Base-by-base conservation (phyloP, 92 coral and sea anemone genomes). In the Zoanthus sansibaricus region DNA sequence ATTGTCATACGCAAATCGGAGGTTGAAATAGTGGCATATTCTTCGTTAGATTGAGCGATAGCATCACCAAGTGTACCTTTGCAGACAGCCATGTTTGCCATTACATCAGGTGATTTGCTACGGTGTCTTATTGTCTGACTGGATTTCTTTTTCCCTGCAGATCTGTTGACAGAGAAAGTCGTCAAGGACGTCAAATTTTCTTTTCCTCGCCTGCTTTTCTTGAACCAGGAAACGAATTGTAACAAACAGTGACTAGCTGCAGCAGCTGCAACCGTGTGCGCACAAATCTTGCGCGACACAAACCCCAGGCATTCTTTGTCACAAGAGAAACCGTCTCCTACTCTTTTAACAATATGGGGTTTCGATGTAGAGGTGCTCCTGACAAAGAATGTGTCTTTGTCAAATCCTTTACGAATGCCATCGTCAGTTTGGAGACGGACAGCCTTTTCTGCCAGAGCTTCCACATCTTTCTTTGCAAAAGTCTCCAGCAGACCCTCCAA, bases 231-330 rank as follows among this genome's bases (percentile, higher is more conserved):
- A 54, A 83, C 31, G 70, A 71, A 88, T 21, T 75, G 21, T 56
- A 13, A 10, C 16, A 82, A 55, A 0, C 71, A n/a, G 46, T 73
- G 56, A 18, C 32, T 18, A 42, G 6, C 2, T 20, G 42, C 18
- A 54, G 93, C 90, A 2, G 59, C 90, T 18, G 90, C 86, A 2
- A 86, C 42, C 1, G 72, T 68, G 71, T 86, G 90, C 1, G 87
- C 69, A 55, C 92, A 89, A 13, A 84, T 64, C 42, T 89, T 89
- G 3, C 90, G 45, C 13, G 90, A 62, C 51, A 47, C 64, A 67
- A 78, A 90, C 14, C 93, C 90, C 37, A 90, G 79, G 66, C 87
- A 86, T 18, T 82, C 83, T 49, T 78, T 86, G 72, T 90, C 87
- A 25, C 90, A 90, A 44, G 42, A 51, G 59, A 10, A 90, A 17